These are phyloP conservation scores for Danio aesculapii DNA, from an alignment of 2,797 vertebrate species.

Conservation along the genomic window DNA sequence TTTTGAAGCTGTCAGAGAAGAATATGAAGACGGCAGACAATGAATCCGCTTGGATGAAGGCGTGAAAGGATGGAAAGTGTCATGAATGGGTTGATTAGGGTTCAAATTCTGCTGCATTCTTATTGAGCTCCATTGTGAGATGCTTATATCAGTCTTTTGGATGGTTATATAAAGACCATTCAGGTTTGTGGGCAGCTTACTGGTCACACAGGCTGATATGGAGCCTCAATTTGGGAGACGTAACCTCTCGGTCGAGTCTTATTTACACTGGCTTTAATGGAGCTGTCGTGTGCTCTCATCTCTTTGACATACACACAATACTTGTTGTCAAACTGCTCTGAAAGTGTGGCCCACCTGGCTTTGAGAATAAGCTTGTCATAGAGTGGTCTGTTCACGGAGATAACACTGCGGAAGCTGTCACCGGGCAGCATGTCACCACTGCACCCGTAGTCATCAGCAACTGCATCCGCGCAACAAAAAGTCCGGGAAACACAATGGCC, in stretches of 20 bases:
- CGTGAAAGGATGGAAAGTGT: neutral
- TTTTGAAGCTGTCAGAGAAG: neutral
- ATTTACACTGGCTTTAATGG: constrained; percentile 50
- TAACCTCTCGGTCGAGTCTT: constrained; percentile 40
- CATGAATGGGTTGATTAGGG: constrained; percentile 29
- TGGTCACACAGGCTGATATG: constrained; percentile 29
- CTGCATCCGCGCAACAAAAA: constrained; percentile 38
- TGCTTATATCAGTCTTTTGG: constrained; percentile 5
- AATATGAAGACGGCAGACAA: neutral
- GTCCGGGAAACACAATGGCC: constrained; percentile 43
- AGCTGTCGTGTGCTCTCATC: constrained; percentile 56
- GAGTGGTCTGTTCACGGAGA: constrained; percentile 52
- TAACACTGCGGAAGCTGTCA: constrained; percentile 50
- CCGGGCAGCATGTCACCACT: constrained; percentile 24
- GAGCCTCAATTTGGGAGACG: constrained; percentile 43
- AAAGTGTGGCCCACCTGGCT: constrained; percentile 48
- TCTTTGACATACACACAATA: constrained; percentile 57
- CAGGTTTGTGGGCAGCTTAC: constrained; percentile 15
- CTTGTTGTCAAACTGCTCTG: constrained; percentile 41
- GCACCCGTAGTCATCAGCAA: constrained; percentile 22
- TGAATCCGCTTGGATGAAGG: neutral
- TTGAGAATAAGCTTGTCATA: constrained; percentile 48
- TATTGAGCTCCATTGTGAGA: constrained; percentile 26
- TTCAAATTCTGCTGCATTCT: constrained; percentile 15
- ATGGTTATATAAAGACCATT: constrained; percentile 19